phyloP scores from a whole-genome alignment of 1,140 invertebrate genomes.

The Zelostemma sp. region DNA sequence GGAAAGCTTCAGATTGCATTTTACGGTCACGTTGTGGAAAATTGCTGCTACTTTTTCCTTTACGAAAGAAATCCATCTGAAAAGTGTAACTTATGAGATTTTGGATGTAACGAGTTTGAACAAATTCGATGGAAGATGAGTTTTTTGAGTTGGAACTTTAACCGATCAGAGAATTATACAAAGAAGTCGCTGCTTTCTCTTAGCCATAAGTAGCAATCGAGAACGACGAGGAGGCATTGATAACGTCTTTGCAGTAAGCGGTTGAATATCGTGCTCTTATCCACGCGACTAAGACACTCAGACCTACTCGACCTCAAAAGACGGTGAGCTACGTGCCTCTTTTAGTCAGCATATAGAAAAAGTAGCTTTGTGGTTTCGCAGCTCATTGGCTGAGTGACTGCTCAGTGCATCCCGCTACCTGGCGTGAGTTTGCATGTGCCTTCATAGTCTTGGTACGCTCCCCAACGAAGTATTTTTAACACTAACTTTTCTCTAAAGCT shows the following conservation, averaged over 20 bases:
- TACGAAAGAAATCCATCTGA: too few species aligned
- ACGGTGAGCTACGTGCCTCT: slow-evolving; percentile 43
- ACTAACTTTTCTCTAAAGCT: slow-evolving; percentile 34
- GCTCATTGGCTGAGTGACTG: slow-evolving; percentile 28
- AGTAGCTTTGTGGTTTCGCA: slow-evolving; percentile 34
- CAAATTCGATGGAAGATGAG: too few species aligned
- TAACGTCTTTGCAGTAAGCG: slow-evolving; percentile 42
- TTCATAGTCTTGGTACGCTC: slow-evolving; percentile 26
- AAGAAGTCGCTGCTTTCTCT: slow-evolving; percentile 19
- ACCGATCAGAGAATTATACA: slow-evolving; percentile 15
- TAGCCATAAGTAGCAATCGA: slow-evolving; percentile 44
- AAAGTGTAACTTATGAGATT: too few species aligned
- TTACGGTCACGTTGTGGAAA: too few species aligned
- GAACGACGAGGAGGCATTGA: slow-evolving; percentile 42
- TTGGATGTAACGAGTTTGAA: too few species aligned
- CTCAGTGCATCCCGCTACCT: slow-evolving; percentile 5
- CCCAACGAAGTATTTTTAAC: slow-evolving; percentile 39
- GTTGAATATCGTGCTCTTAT: slow-evolving; percentile 44
- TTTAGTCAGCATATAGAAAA: slow-evolving; percentile 34
- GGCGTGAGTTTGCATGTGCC: slow-evolving; percentile 21
- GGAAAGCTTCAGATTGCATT: too few species aligned
- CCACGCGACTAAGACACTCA: slow-evolving; percentile 44
- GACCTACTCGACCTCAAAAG: slow-evolving; percentile 47
- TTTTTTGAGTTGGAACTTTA: too few species aligned
- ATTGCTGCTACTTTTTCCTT: too few species aligned